A percentile compares a stretch with the other conserved stretches of the same genome.
These are phyloP conservation scores for Haliaeetus leucogaster DNA, from an alignment of 2,113 vertebrate genomes.

Conservation along the genomic window DNA sequence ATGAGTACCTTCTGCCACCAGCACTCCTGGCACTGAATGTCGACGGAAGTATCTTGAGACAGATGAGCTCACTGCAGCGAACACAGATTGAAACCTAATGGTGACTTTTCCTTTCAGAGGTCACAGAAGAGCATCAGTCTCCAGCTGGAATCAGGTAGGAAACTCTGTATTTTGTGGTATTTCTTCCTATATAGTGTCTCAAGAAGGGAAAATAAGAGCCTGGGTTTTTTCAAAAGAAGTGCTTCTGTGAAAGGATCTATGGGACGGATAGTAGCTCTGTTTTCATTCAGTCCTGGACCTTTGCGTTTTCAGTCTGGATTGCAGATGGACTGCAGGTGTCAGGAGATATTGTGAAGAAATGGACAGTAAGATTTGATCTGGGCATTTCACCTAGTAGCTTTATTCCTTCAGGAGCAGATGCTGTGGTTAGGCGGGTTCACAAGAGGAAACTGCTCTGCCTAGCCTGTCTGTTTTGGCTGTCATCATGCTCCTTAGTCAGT, in stretches of 20 bases:
- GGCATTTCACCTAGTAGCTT: background rate
- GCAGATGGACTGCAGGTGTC: background rate
- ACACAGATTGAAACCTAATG: conserved; percentile 20
- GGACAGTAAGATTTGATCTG: background rate
- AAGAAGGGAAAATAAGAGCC: background rate
- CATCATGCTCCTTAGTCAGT: background rate
- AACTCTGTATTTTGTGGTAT: background rate
- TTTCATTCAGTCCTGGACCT: background rate
- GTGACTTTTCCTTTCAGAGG: conserved; percentile 68
- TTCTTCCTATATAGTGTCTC: background rate
- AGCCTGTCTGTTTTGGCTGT: background rate
- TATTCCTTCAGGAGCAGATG: background rate
- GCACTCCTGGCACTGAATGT: background rate
- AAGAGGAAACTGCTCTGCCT: background rate
- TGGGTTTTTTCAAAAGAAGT: background rate
- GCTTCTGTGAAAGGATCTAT: background rate
- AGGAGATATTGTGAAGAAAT: background rate
- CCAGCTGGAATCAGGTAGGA: conserved; percentile 74
- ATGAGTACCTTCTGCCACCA: background rate
- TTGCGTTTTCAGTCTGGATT: background rate
- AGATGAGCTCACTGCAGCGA: background rate
- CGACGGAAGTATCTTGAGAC: background rate
- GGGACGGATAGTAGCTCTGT: background rate
- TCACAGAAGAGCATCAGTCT: conserved; percentile 71
- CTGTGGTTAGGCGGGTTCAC: background rate